These are phyloP conservation scores for Pygoscelis antarcticus DNA, from an alignment of 2,113 vertebrate species.

Conservation along the genomic window DNA sequence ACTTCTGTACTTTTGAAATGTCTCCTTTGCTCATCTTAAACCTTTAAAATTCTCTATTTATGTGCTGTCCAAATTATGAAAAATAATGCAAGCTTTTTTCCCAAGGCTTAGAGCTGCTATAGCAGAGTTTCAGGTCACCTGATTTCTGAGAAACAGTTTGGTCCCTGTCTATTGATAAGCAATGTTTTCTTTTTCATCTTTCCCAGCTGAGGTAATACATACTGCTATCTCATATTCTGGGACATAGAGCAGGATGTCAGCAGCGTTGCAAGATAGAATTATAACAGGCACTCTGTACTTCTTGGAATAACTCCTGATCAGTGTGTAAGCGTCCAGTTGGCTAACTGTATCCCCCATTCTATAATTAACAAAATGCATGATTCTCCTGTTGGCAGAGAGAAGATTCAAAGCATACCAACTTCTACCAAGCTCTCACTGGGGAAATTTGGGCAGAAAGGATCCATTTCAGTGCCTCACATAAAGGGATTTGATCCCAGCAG, in stretches of 20 bases:
- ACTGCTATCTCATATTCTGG: not conserved
- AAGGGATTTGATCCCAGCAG: not conserved
- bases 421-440: not conserved
- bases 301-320: not conserved
- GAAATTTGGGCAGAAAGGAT: not conserved
- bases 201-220: not conserved
- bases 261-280: not conserved
- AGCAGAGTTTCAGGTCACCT: not conserved
- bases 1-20: not conserved
- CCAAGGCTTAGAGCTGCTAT: not conserved
- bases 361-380: not conserved
- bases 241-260: not conserved
- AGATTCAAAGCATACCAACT: not conserved
- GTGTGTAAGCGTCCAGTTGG: not conserved
- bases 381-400: not conserved
- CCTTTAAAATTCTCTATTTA: not conserved
- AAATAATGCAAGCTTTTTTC: not conserved
- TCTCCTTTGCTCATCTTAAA: not conserved
- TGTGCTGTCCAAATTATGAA: not conserved
- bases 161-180: not conserved
- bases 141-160: not conserved
- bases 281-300: not conserved
- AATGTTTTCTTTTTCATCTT: not conserved
- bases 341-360: not conserved
- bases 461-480: not conserved